Evolutionary conservation across 2,113 vertebrate species (phyloP).

Genomic region (Alethe diademata): DNA sequence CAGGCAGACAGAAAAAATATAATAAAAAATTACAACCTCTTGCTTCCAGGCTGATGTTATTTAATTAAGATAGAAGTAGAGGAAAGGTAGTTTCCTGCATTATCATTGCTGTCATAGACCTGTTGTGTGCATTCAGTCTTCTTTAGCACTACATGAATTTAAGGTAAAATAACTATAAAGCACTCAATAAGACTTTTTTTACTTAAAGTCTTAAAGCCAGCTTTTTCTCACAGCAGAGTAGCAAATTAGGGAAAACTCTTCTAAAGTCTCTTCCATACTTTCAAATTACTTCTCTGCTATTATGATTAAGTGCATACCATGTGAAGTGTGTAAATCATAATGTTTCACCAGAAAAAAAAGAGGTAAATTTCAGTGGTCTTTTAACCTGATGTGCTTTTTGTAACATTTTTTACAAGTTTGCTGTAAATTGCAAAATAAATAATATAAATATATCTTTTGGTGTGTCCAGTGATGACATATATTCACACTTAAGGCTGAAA

Average conservation of each 20-base stretch:
- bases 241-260: background rate
- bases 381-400: background rate
- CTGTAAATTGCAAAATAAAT: background rate
- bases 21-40: background rate
- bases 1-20: background rate
- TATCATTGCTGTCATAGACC: background rate
- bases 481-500: background rate
- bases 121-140: background rate
- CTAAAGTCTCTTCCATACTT: background rate
- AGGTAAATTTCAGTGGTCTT: background rate
- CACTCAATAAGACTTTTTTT: background rate
- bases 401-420: background rate
- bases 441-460: background rate
- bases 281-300: background rate
- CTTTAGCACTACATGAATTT: background rate
- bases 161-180: background rate
- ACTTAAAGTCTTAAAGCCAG: background rate
- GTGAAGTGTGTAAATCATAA: background rate
- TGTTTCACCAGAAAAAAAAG: background rate
- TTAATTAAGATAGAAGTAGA: background rate
- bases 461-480: background rate
- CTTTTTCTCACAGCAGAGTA: background rate
- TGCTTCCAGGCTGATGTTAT: background rate
- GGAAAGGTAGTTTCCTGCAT: background rate
- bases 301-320: background rate